Percentiles rank a stretch among this genome's conserved stretches.
phyloP scores from a whole-genome alignment of 2,113 vertebrate genomes.

The Ptilonorhynchus violaceus region DNA sequence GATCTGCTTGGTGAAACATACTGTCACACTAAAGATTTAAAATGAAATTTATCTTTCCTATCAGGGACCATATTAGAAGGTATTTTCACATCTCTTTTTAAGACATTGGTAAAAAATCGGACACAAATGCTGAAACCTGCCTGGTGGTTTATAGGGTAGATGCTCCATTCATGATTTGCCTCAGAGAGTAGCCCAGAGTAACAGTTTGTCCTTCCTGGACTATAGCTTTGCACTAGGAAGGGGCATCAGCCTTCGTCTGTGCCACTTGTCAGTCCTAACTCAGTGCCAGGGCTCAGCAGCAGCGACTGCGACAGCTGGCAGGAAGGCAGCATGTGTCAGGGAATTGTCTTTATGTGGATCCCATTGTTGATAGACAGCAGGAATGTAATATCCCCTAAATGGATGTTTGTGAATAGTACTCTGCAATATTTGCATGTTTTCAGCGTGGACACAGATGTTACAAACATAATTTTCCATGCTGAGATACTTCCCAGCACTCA shows the following conservation, averaged over 20 bases:
- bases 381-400: not conserved
- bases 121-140: not conserved
- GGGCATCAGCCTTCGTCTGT: not conserved
- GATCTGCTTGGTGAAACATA: not conserved
- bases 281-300: not conserved
- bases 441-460: conserved; percentile 11
- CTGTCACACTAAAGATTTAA: conserved; percentile 1
- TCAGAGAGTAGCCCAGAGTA: not conserved
- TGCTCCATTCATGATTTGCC: not conserved
- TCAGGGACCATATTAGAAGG: not conserved
- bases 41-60: not conserved
- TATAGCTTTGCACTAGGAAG: not conserved
- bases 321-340: not conserved
- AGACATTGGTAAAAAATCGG: not conserved
- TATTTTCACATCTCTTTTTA: not conserved
- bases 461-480: not conserved
- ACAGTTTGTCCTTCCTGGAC: not conserved
- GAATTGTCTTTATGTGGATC: not conserved
- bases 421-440: not conserved
- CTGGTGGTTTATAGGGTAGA: not conserved
- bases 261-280: not conserved
- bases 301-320: not conserved
- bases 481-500: not conserved
- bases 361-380: not conserved
- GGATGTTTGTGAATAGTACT: not conserved